A percentile compares a stretch with the other conserved stretches of the same genome.
phyloP scores from a whole-genome alignment of 2,113 vertebrate genomes.

The Strix uralensis region DNA sequence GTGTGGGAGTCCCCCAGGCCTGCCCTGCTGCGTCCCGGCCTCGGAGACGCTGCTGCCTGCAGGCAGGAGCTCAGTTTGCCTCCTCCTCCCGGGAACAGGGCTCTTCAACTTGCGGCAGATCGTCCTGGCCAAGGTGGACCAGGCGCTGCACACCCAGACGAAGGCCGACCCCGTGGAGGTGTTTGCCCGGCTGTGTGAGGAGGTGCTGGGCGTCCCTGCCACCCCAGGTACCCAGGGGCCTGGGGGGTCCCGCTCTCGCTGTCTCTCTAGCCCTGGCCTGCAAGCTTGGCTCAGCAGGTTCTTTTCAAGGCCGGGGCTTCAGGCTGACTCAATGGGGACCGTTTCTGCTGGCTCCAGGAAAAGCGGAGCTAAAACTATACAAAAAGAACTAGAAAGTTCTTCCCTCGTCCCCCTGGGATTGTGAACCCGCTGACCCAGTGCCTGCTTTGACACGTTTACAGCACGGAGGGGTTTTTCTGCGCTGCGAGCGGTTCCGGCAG shows the following conservation, averaged over 20 bases:
- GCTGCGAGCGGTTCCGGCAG: neutral
- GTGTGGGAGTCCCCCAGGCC: neutral
- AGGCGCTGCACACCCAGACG: constrained; percentile 86
- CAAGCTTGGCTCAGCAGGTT: neutral
- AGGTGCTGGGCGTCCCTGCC: constrained; percentile 88
- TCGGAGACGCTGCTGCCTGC: fast-evolving
- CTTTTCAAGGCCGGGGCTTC: neutral
- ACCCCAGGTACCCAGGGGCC: constrained; percentile 76
- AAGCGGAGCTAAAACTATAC: neutral
- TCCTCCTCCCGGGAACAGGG: constrained; percentile 68
- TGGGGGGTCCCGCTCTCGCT: neutral
- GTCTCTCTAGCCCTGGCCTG: neutral
- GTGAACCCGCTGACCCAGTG: neutral
- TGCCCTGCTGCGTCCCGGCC: neutral
- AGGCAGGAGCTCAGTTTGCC: neutral
- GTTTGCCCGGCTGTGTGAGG: constrained; percentile 82
- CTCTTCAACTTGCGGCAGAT: constrained; percentile 96
- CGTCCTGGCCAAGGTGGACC: constrained; percentile 93
- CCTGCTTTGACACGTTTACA: neutral
- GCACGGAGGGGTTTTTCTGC: fast-evolving
- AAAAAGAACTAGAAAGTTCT: neutral
- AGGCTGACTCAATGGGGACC: fast-evolving
- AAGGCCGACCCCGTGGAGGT: constrained; percentile 84
- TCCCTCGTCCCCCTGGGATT: neutral
- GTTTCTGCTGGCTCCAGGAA: neutral